A percentile compares a stretch with the other conserved stretches of the same genome.
Conservation (phyloP, 1,140 invertebrate species). For the Drosophila ohnishii region DNA sequence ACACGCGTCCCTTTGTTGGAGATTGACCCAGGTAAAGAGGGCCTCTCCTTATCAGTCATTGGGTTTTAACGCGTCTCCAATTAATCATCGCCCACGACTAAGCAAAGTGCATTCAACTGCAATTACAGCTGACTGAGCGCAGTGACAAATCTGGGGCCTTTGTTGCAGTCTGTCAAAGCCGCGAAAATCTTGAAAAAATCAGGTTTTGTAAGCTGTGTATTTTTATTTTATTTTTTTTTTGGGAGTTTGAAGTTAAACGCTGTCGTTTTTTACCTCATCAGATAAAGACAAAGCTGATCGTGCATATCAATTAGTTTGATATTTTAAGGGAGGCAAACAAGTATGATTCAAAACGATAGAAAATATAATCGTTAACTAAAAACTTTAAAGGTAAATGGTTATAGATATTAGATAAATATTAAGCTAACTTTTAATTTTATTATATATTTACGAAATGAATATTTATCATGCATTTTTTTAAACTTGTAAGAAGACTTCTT, state of each 20-base stretch:
- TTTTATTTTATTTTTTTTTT: conserved; percentile 1
- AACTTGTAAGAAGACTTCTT: too few relatives aligned
- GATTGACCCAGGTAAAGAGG: not conserved
- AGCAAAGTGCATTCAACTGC: conserved; percentile 57
- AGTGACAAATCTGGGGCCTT: conserved; percentile 24
- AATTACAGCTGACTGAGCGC: conserved; percentile 15
- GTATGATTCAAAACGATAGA: not conserved
- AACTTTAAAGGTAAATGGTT: too few relatives aligned
- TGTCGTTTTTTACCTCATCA: conserved; percentile 21
- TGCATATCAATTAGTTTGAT: conserved; percentile 18
- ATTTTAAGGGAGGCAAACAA: not conserved
- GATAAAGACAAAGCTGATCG: conserved; percentile 20
- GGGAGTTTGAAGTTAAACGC: not conserved
- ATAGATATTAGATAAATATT: not conserved
- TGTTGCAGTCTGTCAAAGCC: conserved; percentile 14
- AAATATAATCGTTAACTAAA: not conserved
- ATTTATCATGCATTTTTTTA: not conserved
- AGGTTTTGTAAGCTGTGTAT: conserved; percentile 5
- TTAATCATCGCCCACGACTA: conserved; percentile 30
- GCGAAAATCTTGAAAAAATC: conserved; percentile 10
- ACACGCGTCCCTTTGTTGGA: conserved; percentile 11
- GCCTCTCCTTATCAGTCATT: conserved; percentile 33
- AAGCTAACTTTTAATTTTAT: not conserved
- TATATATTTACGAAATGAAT: not conserved
- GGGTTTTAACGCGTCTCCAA: not conserved